These are phyloP conservation scores for Oscheius sp. DNA, from an alignment of 2,888 invertebrate species.

Conservation along the genomic window DNA sequence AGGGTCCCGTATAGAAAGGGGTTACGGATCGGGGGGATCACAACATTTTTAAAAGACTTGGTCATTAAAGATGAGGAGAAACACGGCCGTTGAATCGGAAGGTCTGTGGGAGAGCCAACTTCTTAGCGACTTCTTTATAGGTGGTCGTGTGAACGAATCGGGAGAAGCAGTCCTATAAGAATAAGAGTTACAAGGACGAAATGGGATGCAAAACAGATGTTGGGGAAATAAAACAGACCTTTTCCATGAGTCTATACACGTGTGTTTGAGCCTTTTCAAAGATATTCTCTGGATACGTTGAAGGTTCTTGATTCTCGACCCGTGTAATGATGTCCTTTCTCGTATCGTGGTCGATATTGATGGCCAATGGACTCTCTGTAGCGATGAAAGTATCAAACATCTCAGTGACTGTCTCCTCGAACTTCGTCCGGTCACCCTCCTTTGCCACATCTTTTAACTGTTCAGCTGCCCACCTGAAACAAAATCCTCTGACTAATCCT, in stretches of 20 bases:
- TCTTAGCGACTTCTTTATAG: conserved; percentile 61
- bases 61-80: conserved; percentile 19
- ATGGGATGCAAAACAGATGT: not conserved
- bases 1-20: conserved; percentile 21
- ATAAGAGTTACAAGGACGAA: not conserved
- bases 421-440: conserved; percentile 45
- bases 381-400: conserved; percentile 63
- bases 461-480: conserved; percentile 59
- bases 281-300: conserved; percentile 56
- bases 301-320: conserved; percentile 52
- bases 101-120: conserved; percentile 56
- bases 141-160: conserved; percentile 60
- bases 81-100: conserved; percentile 49
- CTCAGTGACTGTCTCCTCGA: conserved; percentile 55
- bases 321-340: conserved; percentile 57
- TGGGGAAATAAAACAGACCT: conserved; percentile 32
- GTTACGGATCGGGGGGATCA: not conserved
- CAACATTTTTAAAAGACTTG: no score
- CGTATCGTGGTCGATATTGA: conserved; percentile 63
- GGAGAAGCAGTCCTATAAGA: conserved; percentile 57
- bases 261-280: conserved; percentile 60
- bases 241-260: conserved; percentile 61
- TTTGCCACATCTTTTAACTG: conserved; percentile 47
- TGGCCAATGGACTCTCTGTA: conserved; percentile 58
- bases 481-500: conserved; percentile 11